Conservation (phyloP, 2,113 vertebrate species). For the Actinemys pallida region DNA sequence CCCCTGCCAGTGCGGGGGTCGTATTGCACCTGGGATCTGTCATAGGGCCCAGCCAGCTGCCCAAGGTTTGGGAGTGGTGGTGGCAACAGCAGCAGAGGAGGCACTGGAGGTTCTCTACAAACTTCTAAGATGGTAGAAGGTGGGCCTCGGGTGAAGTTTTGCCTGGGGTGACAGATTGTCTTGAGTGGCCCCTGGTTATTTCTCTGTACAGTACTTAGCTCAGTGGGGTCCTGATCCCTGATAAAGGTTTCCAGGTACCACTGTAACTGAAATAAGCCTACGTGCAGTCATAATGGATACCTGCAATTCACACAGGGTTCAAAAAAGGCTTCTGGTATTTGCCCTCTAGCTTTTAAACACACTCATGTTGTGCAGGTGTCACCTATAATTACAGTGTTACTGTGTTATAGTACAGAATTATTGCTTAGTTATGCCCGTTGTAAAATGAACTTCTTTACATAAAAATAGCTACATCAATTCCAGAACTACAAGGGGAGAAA, state of each 20-base stretch:
- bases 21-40: no score
- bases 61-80: no score
- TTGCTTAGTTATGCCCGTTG: fast-evolving
- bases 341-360: conserved; percentile 20
- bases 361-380: not conserved
- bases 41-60: no score
- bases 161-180: no score
- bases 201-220: not conserved
- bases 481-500: not conserved
- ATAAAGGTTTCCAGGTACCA: not conserved
- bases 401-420: not conserved
- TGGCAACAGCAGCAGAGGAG: no score
- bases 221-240: not conserved
- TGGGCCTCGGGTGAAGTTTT: no score
- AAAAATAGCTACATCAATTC: not conserved
- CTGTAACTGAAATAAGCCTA: conserved; percentile 26
- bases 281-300: conserved; percentile 1
- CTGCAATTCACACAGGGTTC: conserved; percentile 17
- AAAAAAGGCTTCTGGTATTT: conserved; percentile 19
- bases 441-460: fast-evolving
- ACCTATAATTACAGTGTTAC: not conserved
- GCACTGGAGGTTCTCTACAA: no score
- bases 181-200: no score
- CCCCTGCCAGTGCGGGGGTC: no score
- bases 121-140: no score